Base-by-base conservation (phyloP, 2,113 vertebrate species). In the Corvus moneduloides region DNA sequence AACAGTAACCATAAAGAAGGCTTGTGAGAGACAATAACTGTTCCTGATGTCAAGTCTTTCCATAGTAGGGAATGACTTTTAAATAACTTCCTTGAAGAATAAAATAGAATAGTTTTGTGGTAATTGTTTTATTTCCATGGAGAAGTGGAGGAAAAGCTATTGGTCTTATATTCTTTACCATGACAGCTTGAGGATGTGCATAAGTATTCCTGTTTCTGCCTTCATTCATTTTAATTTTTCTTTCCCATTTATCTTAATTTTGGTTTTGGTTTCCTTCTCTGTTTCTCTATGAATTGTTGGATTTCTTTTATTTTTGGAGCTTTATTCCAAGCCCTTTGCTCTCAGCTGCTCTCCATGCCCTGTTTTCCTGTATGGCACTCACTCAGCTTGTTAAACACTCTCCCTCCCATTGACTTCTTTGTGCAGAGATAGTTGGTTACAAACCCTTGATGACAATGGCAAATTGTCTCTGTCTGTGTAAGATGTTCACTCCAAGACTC, bases 91-190 rank as follows among this genome's bases (percentile, higher is more conserved):
- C 89, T 59, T 82, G 71, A 95, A 94, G 91, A 95, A 91, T 71
- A 80, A 85, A 94, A 93, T 74, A 93, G 33, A 86, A 93, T 32
- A 73, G 58, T 58, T 91, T 84, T 49, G 39, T 83, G 81, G 62
- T 95, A 96, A 96, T 91, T 91, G 71, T 59, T 96, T 96, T 90
- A 87, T 93, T 93, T 93, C 92, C 75, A 87, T 91, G 88, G 94
- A 92, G 91, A 96, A 96, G 91, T 41, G 33, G 85, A 84, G 52
- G 54, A 93, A 94, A 79, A 80, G 24, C 37, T 83, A 58, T 71
- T 87, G 10, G 19, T 44, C 9, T 91, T 74, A 69, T 39, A 90
- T 74, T 90, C 66, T 85, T 84, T 76, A 85, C 44, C 59, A 80
- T 63, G 84, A 76, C 89, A 94, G 51, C 41, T 33, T 69, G 41